Evolutionary conservation across 2,888 invertebrate species (phyloP).

Genomic region (Dorcus parallelipipedus): DNA sequence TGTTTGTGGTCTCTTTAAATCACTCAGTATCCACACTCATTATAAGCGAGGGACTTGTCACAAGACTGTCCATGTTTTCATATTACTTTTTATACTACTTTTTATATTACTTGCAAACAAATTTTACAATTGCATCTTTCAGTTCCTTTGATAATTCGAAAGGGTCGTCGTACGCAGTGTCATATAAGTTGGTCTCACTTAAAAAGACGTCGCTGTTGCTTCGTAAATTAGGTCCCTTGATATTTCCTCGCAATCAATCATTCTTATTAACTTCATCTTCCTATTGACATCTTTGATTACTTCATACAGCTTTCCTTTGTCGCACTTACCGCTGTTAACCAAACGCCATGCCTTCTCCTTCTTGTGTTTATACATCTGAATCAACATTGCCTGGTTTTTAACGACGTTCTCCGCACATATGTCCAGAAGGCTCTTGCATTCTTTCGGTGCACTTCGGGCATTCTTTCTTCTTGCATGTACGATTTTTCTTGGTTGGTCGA

Average conservation of each 20-base stretch:
- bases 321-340: conserved; percentile 33
- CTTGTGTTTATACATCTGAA: conserved; percentile 34
- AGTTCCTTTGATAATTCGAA: conserved; percentile 20
- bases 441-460: conserved; percentile 14
- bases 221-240: too few species aligned
- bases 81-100: too few species aligned
- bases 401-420: conserved; percentile 39
- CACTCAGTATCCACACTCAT: too few species aligned
- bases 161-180: conserved; percentile 34
- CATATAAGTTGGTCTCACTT: too few species aligned
- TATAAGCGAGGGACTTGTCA: too few species aligned
- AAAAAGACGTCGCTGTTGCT: too few species aligned
- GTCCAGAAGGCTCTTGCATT: conserved; percentile 34
- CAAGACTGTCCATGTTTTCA: too few species aligned
- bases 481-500: conserved; percentile 6
- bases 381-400: conserved; percentile 33
- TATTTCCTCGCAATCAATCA: conserved; percentile 41
- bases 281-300: conserved; percentile 41
- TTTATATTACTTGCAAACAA: conserved; percentile 11
- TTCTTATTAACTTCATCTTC: too few species aligned
- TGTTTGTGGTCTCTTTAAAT: too few species aligned
- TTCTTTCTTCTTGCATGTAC: conserved; percentile 7
- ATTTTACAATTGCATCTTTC: conserved; percentile 19
- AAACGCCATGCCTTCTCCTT: conserved; percentile 39
- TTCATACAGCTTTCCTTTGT: conserved; percentile 30